A percentile compares a stretch with the other conserved stretches of the same genome.
phyloP scores from a whole-genome alignment of 2,113 vertebrate species.

The Hippocampus abdominalis region DNA sequence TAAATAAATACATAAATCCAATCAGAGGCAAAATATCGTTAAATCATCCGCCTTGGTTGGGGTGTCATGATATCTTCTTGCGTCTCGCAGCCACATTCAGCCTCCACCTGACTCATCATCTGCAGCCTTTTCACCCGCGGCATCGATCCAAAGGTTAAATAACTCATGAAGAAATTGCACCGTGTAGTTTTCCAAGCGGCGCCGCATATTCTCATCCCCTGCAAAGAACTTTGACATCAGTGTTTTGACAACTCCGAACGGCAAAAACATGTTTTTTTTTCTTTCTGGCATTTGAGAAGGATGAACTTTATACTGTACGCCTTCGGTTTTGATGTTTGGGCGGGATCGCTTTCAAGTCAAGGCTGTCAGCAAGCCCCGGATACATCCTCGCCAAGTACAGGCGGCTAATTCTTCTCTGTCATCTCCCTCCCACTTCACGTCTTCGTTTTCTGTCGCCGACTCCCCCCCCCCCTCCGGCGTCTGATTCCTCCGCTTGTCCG shows the following conservation, averaged over 20 bases:
- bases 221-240: conserved; percentile 39
- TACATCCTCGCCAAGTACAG: conserved; percentile 11
- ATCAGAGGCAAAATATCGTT: background rate
- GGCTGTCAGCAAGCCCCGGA: background rate
- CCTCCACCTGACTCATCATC: background rate
- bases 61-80: background rate
- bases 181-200: conserved; percentile 16
- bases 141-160: conserved; percentile 51
- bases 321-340: conserved; percentile 3
- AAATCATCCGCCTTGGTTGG: background rate
- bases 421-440: conserved; percentile 14
- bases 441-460: conserved; percentile 6
- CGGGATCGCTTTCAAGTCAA: conserved; percentile 15
- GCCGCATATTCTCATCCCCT: conserved; percentile 29
- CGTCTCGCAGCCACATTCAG: background rate
- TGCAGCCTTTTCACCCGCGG: conserved; percentile 19
- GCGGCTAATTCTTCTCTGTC: background rate
- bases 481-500: conserved; percentile 11
- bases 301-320: conserved; percentile 17
- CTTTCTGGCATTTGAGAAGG: conserved; percentile 18
- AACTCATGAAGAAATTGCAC: conserved; percentile 49
- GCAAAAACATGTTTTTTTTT: conserved; percentile 45
- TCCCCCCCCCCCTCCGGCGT: too few species aligned
- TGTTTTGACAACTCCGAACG: conserved; percentile 23
- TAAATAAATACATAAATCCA: too few species aligned